Evolutionary conservation across 2,113 vertebrate genomes (phyloP).

Genomic region (Engystomops pustulosus): DNA sequence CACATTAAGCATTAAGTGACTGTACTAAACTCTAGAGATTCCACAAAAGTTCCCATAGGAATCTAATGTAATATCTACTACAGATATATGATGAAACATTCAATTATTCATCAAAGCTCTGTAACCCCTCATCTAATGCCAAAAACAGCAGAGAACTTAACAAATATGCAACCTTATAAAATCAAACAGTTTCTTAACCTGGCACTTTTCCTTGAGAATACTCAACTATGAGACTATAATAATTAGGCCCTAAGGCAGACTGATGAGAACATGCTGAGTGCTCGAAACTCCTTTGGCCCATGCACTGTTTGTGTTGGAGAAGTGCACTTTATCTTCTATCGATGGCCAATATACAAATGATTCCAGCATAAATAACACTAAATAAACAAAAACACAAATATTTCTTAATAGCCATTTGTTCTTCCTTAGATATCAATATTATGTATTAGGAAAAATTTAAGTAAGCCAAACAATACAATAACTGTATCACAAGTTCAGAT

Average conservation of each 20-base stretch:
- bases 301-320: slow-evolving; percentile 35
- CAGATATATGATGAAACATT: slow-evolving; percentile 9
- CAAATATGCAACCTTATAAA: slow-evolving; percentile 9
- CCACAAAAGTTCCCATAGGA: slow-evolving; percentile 16
- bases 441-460: slow-evolving; percentile 17
- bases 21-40: too few species aligned
- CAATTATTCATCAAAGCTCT: slow-evolving; percentile 36
- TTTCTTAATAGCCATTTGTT: slow-evolving; percentile 13
- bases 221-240: neutral
- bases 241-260: slow-evolving; percentile 8
- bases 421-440: neutral
- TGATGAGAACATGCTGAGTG: slow-evolving; percentile 1
- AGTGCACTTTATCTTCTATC: slow-evolving; percentile 7
- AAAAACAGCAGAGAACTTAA: slow-evolving; percentile 16
- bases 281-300: neutral
- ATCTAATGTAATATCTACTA: neutral
- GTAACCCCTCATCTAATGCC: neutral
- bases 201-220: slow-evolving; percentile 12
- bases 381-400: slow-evolving; percentile 29
- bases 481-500: slow-evolving; percentile 6
- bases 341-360: slow-evolving; percentile 4
- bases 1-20: too few species aligned
- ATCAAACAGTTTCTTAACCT: slow-evolving; percentile 23
- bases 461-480: neutral
- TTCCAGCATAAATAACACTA: slow-evolving; percentile 34